Evolutionary conservation across 2,797 vertebrate genomes (phyloP).

Genomic region (Phoxinus dragarum): DNA sequence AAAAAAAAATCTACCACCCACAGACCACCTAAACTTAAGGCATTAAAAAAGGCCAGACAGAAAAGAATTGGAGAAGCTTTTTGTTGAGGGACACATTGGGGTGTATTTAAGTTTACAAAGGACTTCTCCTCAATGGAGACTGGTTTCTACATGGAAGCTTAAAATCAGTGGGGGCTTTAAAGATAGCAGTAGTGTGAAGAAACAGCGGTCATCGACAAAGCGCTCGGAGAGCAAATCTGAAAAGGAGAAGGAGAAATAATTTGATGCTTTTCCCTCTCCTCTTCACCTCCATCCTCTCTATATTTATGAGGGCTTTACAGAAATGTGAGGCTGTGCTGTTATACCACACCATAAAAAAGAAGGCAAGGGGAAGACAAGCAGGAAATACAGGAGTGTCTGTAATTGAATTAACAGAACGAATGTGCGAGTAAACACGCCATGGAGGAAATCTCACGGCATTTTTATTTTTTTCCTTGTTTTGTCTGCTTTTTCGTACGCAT

Average conservation of each 20-base stretch:
- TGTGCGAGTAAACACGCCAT: constrained; percentile 56
- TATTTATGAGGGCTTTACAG: constrained; percentile 47
- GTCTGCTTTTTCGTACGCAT: constrained; percentile 39
- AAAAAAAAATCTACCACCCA: constrained; percentile 76
- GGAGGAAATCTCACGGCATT: constrained; percentile 60
- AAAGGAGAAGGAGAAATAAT: constrained; percentile 54
- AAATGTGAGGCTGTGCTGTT: constrained; percentile 36
- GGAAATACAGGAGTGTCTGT: constrained; percentile 53
- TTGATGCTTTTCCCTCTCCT: constrained; percentile 44
- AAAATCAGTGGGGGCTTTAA: constrained; percentile 70
- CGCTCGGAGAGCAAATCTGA: constrained; percentile 67
- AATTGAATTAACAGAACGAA: constrained; percentile 66
- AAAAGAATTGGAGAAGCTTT: constrained; percentile 74
- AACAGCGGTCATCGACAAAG: constrained; percentile 71
- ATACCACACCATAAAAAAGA: constrained; percentile 36
- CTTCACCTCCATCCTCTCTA: constrained; percentile 48
- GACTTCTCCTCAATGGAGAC: constrained; percentile 74
- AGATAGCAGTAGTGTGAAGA: constrained; percentile 71
- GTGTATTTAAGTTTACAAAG: constrained; percentile 83
- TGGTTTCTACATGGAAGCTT: constrained; percentile 80
- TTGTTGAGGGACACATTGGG: constrained; percentile 82
- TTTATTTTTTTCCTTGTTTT: constrained; percentile 51
- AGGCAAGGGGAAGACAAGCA: constrained; percentile 44
- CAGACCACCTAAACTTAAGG: constrained; percentile 79
- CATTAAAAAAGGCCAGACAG: constrained; percentile 67